Percentiles rank a stretch among this genome's conserved stretches.
Evolutionary conservation across 2,888 invertebrate genomes (phyloP).

Genomic region (Prionchulus punctatus): DNA sequence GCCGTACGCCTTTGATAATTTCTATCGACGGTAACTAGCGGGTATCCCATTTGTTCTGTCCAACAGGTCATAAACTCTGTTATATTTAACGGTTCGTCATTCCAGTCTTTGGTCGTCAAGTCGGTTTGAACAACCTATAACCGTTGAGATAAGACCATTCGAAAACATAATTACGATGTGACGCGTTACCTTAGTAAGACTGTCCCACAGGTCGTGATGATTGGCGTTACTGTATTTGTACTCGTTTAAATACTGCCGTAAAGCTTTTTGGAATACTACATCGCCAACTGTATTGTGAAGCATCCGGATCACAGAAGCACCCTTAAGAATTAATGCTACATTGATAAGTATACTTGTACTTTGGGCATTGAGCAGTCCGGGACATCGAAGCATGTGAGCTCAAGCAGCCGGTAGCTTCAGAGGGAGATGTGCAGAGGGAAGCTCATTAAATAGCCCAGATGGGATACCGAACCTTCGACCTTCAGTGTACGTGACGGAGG

Average conservation of each 20-base stretch:
- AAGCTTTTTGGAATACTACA: conserved; percentile 53
- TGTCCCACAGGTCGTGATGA: conserved; percentile 62
- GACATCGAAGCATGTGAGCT: too few relatives aligned
- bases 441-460: too few relatives aligned
- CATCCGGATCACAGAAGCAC: conserved; percentile 73
- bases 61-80: conserved; percentile 54
- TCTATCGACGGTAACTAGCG: conserved; percentile 48
- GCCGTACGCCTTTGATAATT: conserved; percentile 46
- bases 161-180: too few relatives aligned
- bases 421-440: too few relatives aligned
- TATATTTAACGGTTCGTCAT: conserved; percentile 23
- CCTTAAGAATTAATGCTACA: conserved; percentile 40
- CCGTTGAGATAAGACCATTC: neutral
- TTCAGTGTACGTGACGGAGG: too few relatives aligned
- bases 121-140: neutral
- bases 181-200: conserved; percentile 47
- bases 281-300: conserved; percentile 60
- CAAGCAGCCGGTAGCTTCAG: too few relatives aligned
- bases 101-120: conserved; percentile 24
- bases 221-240: conserved; percentile 58
- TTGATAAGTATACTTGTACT: too few relatives aligned
- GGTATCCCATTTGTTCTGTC: conserved; percentile 62
- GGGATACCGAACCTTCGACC: too few relatives aligned
- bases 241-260: conserved; percentile 45
- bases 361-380: too few relatives aligned